A percentile compares a stretch with the other conserved stretches of the same genome.
Evolutionary conservation across 2,113 vertebrate species (phyloP).

Genomic region (Toxostoma redivivum): DNA sequence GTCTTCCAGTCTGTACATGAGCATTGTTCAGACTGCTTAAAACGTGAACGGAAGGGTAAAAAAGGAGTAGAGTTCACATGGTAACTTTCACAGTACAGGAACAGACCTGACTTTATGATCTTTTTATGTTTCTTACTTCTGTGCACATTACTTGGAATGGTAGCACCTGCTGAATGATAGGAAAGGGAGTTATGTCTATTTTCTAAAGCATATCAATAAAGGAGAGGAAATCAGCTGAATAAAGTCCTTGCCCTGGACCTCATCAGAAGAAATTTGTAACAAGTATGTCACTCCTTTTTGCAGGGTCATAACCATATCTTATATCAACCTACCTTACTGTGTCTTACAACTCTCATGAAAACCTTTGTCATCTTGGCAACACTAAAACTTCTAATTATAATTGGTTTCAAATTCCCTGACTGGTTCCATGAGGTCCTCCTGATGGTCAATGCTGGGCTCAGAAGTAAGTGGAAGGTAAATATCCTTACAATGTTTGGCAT

Average conservation of each 20-base stretch:
- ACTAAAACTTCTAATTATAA: neutral
- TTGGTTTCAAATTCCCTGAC: neutral
- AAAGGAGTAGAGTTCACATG: neutral
- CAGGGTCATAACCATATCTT: neutral
- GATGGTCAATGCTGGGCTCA: neutral
- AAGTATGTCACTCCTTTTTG: neutral
- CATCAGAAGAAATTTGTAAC: neutral
- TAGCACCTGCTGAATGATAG: neutral
- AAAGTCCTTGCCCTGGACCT: neutral
- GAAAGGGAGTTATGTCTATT: neutral
- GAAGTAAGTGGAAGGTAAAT: neutral
- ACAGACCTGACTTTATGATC: neutral
- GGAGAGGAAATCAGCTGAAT: neutral
- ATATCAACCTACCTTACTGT: neutral
- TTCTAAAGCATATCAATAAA: neutral
- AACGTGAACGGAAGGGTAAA: neutral
- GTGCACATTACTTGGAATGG: neutral
- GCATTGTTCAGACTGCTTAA: neutral
- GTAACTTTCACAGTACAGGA: neutral
- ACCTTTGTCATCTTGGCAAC: neutral
- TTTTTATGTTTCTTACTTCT: neutral
- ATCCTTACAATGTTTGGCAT: neutral
- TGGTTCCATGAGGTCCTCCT: neutral
- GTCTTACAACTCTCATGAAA: neutral
- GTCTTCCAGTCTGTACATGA: neutral